Conservation (phyloP, 2,113 vertebrate species). For the Uropsilus gracilis region DNA sequence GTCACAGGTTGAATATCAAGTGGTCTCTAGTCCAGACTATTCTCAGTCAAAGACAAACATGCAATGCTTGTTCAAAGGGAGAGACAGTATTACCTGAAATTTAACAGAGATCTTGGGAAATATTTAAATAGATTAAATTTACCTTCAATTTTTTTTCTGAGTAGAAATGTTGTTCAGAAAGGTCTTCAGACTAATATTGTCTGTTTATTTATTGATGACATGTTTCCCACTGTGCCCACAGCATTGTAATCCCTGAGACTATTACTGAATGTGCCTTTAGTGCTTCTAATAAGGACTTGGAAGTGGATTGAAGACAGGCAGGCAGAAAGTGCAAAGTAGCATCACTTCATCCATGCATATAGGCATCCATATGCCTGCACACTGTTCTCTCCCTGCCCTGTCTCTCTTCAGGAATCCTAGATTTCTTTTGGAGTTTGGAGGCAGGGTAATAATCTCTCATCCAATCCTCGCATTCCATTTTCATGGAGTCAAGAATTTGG, state of each 20-base stretch:
- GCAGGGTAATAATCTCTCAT: background rate
- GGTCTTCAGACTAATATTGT: conserved; percentile 49
- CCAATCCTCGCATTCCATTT: background rate
- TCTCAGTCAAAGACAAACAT: conserved; percentile 65
- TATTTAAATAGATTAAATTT: conserved; percentile 53
- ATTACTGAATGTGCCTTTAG: background rate
- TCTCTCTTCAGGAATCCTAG: background rate
- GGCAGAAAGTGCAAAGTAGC: background rate
- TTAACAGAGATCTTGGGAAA: conserved; percentile 55
- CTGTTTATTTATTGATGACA: conserved; percentile 57
- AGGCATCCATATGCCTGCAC: background rate
- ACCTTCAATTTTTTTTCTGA: background rate
- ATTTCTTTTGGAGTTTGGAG: background rate
- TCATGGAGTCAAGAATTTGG: background rate
- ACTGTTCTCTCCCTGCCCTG: background rate
- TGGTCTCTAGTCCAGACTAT: conserved; percentile 35
- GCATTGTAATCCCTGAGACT: background rate
- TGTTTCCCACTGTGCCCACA: background rate
- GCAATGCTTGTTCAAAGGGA: conserved; percentile 40
- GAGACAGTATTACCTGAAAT: conserved; percentile 7
- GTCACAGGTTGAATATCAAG: conserved; percentile 57
- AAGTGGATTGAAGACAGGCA: conserved; percentile 17
- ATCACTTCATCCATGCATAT: background rate
- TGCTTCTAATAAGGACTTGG: conserved; percentile 39
- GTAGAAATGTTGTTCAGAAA: conserved; percentile 47